phyloP scores from a whole-genome alignment of 2,888 invertebrate species.

The Aphrophora alni region DNA sequence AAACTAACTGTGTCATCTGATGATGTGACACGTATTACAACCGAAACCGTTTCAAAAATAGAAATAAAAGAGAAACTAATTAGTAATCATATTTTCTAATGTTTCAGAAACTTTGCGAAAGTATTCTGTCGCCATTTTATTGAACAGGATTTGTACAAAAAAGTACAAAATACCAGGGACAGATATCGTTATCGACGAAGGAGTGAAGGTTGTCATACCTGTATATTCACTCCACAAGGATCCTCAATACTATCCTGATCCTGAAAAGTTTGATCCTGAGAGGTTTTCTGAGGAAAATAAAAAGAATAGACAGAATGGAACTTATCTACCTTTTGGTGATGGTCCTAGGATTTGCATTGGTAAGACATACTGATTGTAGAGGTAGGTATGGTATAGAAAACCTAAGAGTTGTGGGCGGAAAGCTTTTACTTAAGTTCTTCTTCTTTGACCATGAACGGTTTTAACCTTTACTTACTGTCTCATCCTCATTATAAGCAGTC shows the following conservation, averaged over 20 bases:
- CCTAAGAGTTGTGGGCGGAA: no score
- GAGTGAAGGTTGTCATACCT: slow-evolving; percentile 36
- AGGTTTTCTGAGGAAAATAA: slow-evolving; percentile 35
- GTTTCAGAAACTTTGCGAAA: slow-evolving; percentile 44
- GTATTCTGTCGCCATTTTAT: slow-evolving; percentile 40
- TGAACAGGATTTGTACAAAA: slow-evolving; percentile 41
- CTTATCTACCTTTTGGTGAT: slow-evolving; percentile 51
- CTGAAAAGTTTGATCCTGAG: slow-evolving; percentile 39
- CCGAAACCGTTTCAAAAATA: no score
- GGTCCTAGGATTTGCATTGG: slow-evolving; percentile 66
- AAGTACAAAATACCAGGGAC: slow-evolving; percentile 49
- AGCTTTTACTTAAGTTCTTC: no score
- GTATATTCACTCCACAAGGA: slow-evolving; percentile 38
- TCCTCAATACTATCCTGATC: slow-evolving; percentile 32
- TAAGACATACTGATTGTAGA: no score
- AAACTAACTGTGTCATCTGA: no score
- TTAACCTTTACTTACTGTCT: no score
- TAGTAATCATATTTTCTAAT: no score
- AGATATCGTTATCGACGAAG: slow-evolving; percentile 33
- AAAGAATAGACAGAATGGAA: slow-evolving; percentile 26
- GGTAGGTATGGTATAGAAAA: no score
- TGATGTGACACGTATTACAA: no score
- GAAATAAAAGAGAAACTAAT: no score
- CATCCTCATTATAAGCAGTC: no score
- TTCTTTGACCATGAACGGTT: no score